Percentiles rank a stretch among this genome's conserved stretches.
Conservation (phyloP, 2,888 invertebrate species). For the Ecdyonurus torrentis region DNA sequence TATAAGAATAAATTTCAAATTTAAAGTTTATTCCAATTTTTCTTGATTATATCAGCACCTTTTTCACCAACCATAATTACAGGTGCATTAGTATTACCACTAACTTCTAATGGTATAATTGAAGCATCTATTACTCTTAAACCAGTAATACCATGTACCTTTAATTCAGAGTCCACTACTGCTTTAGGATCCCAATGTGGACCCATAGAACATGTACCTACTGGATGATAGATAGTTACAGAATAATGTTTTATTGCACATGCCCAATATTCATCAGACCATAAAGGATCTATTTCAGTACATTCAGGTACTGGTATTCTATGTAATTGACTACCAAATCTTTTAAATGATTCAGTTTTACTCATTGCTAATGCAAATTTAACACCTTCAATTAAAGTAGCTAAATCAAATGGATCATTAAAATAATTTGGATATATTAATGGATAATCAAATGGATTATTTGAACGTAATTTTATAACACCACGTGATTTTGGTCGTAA, state of each 20-base stretch:
- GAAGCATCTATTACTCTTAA: conserved; percentile 70
- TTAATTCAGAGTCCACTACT: conserved; percentile 62
- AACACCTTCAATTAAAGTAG: conserved; percentile 65
- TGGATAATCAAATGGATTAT: conserved; percentile 75
- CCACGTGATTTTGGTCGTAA: conserved; percentile 75
- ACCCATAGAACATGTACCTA: conserved; percentile 81
- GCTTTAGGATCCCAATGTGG: conserved; percentile 70
- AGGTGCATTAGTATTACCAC: conserved; percentile 75
- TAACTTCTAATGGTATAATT: conserved; percentile 71
- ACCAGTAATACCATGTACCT: conserved; percentile 60
- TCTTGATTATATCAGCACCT: conserved; percentile 73
- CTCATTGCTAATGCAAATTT: conserved; percentile 71
- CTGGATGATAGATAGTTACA: conserved; percentile 71
- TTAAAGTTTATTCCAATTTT: conserved; percentile 47
- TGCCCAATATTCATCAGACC: conserved; percentile 67
- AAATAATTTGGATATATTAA: conserved; percentile 87
- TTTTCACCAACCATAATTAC: conserved; percentile 84
- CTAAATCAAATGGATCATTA: conserved; percentile 58
- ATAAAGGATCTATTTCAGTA: conserved; percentile 37
- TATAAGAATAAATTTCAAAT: too few species aligned
- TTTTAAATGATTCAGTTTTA: conserved; percentile 55
- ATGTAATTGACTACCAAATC: conserved; percentile 53
- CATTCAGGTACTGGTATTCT: conserved; percentile 63
- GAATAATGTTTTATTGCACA: conserved; percentile 74
- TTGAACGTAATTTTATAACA: conserved; percentile 58